Base-by-base conservation (phyloP, 2,113 vertebrate genomes). In the Lipophrys pholis region DNA sequence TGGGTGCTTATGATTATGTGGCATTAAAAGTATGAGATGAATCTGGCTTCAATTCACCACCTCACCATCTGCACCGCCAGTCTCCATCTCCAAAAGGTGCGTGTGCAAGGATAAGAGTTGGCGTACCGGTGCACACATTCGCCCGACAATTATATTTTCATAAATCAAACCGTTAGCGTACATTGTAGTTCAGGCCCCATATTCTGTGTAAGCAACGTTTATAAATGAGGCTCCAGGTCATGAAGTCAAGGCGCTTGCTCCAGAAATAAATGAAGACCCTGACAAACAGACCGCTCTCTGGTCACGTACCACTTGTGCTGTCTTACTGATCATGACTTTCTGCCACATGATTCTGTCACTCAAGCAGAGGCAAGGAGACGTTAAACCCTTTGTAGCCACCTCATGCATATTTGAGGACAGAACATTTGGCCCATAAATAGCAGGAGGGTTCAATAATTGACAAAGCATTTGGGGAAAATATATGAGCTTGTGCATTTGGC, bases 321-420 rank as follows among this genome's bases (percentile, higher is more conserved):
- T 65, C 59, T 41, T 66, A 16, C 6, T 62, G 35, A 6, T 21
- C 57, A 62, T 54, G 74, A 49, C 46, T n/a, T 3, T 11, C 55
- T 65, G 76, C 78, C 75, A 78, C 52, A 53, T 57, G 66, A 77
- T 52, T 58, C 69, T 83, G 83, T 80, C 81, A 79, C 76, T 88
- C 78, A 66, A 79, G 69, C 40, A 49, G 68, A 81, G 43, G 66
- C 43, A 8, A 75, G 71, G 83, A 86, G 80, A 84, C 87, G 71
- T 85, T 78, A 79, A 56, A 81, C 87, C 78, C 71, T 90, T 88
- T 85, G 88, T 65, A 87, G 84, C 81, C 75, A 64, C 65, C 8
- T 83, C 90, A 90, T 93, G 79, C 82, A 93, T 93, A 85, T 92
- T 93, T 92, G 56, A 93, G 81, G 80, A 87, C n/a, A 15, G 55